phyloP scores from a whole-genome alignment of 2,888 invertebrate species.

The Eupithecia insigniata region DNA sequence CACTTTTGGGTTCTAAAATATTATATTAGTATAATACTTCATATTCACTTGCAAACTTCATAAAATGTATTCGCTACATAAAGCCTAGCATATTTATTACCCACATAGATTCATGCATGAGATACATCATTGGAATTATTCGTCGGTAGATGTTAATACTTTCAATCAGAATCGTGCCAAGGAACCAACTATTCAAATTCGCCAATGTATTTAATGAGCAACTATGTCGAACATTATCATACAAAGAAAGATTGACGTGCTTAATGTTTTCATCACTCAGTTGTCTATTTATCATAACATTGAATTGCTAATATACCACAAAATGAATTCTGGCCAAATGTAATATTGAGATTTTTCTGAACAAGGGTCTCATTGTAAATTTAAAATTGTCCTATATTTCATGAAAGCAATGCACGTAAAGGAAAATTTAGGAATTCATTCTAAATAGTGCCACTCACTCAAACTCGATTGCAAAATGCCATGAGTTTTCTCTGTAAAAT shows the following conservation, averaged over 20 bases:
- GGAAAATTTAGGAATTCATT: neutral
- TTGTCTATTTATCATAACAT: neutral
- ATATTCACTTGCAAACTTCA: too few relatives aligned
- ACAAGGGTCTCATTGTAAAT: conserved; percentile 15
- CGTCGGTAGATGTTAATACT: neutral
- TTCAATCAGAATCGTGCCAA: neutral
- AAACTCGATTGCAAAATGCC: neutral
- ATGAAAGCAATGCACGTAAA: neutral
- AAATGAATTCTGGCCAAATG: neutral
- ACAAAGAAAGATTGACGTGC: neutral
- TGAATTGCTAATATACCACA: conserved; percentile 22
- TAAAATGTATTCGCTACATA: neutral
- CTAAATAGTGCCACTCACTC: neutral
- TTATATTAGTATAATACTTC: too few relatives aligned
- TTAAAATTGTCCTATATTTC: conserved; percentile 10
- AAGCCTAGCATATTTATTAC: neutral
- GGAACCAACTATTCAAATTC: neutral
- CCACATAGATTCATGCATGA: neutral
- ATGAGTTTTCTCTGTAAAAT: neutral
- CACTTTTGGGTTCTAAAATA: too few relatives aligned
- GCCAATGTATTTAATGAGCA: neutral
- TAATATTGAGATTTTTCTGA: neutral
- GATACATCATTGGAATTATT: neutral
- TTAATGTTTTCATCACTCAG: neutral
- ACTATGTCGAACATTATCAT: neutral